These are phyloP conservation scores for Pluvialis apricaria DNA, from an alignment of 2,113 vertebrate genomes.

Conservation along the genomic window DNA sequence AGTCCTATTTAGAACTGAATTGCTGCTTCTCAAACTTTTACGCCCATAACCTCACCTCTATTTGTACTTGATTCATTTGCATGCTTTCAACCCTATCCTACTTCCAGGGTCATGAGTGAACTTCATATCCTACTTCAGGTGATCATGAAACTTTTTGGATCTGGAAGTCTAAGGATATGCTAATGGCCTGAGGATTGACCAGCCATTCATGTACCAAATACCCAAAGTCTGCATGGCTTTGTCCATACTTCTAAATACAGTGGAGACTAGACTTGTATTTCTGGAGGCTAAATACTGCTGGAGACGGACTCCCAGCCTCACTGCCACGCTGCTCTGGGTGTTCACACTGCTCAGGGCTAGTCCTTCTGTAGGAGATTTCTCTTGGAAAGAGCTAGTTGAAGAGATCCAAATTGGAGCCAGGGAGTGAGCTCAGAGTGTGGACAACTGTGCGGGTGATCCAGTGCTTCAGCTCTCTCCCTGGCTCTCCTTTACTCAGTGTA, in stretches of 20 bases:
- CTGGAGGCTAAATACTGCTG: not conserved
- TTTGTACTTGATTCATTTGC: not conserved
- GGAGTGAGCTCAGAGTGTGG: not conserved
- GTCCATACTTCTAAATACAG: not conserved
- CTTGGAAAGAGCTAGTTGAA: not conserved
- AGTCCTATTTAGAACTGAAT: not conserved
- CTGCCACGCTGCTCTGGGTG: not conserved
- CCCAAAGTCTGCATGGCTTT: not conserved
- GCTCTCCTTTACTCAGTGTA: not conserved
- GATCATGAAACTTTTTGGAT: not conserved
- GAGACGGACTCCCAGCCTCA: not conserved
- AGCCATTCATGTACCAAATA: not conserved
- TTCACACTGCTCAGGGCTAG: not conserved
- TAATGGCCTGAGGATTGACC: not conserved
- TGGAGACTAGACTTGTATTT: not conserved
- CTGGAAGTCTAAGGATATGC: not conserved
- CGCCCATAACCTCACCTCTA: not conserved
- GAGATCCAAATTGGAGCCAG: not conserved
- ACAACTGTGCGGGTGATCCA: accelerated
- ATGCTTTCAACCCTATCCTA: not conserved
- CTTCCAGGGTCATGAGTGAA: not conserved
- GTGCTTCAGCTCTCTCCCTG: not conserved
- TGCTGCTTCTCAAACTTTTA: not conserved
- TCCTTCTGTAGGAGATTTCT: not conserved
- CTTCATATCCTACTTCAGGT: not conserved